Evolutionary conservation across 1,140 invertebrate genomes (phyloP), one percentile per base, ranked within the genome.

Genomic region (Drosophila asahinai): DNA sequence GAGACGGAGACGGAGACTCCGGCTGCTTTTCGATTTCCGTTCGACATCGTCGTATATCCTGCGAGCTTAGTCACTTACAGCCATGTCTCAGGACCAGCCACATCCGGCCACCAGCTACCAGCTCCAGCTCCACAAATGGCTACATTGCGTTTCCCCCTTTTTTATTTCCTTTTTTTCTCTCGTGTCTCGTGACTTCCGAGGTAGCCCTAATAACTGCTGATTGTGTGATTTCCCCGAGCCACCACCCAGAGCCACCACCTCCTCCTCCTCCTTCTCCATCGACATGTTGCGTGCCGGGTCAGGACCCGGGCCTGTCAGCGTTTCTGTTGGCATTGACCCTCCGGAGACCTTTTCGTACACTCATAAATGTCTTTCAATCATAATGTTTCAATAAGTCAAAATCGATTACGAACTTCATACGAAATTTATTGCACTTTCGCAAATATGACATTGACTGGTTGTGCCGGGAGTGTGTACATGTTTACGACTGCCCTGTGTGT

Each of bases 381-480:
- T 91, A 92, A 91, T 91, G 90, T 91, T 91, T 91, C 90, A 91
- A 91, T 91, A 91, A 91, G 90, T 91, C 90, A 92, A 91, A 91
- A 91, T 91, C 90, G 90, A 92, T 91, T 91, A 92, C 80, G 77
- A 86, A 91, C 86, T 92, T 91, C 90, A 91, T 91, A 86, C 86
- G 81, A 91, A 86, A 91, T 91, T 91, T 91, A 91, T 92, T 92
- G 82, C 80, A 90, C 86, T 92, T 80, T 90, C 80, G 80, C 77
- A 91, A 91, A 91, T 91, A 86, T 86, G 90, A 92, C 90, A 91
- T 92, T 91, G 89, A 70, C 70, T 77, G 68, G 49, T 58, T 63
- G 49, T 51, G 30, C 17, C 11, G 27, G 36, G 55, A 11, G 40
- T 51, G 38, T 36, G 40, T 62, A 48, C 49, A 43, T 45, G 42